Base-by-base conservation (phyloP, 2,888 invertebrate genomes). In the Nomada ferruginata region DNA sequence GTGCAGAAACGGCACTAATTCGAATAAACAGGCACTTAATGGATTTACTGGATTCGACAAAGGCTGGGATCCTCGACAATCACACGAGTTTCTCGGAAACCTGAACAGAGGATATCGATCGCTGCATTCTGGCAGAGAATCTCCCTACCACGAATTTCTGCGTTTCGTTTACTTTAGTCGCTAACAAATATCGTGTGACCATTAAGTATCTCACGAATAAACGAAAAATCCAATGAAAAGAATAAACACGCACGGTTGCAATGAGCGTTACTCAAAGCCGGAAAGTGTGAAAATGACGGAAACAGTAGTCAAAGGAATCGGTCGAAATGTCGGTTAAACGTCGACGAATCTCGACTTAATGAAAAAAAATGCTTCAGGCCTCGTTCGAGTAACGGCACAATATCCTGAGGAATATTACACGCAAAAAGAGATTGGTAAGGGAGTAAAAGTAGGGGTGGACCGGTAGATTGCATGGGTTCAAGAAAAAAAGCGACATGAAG, bases 311-410 rank as follows among this genome's bases (percentile, higher is more conserved):
- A 69, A 75, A 60, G 52, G 42, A n/a, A 60, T 23, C 9, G 52
- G 26, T 11, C 10, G 68, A 26, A 26, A 68, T 10, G 68, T n/a
- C 18, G 68, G 15, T 9, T 11, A 61, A 61, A 61, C 42, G 57
- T 64, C 57, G 50, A 59, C 23, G 47, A 52, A 69, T 60, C 69
- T 75, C 26, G 44, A 26, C 13, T 60, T 69, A 75, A 75, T 75
- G 42, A 69, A 69, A 59, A 10, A 47, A 69, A 44, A 53, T 50
- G 61, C 42, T 53, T 52, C 18, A 61, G 61, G 60, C 15, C 29
- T 50, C 50, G 68, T 23, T 36, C 18, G 2, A 23, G 71, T 60
- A 15, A 26, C 11, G 42, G n/a, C 4, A 26, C 18, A n/a, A 60
- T 60, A 18, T 69, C 15, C 23, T 15, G n/a, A 13, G 15, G 18